phyloP scores from a whole-genome alignment of 2,888 invertebrate genomes.

The Uropetala carovei region DNA sequence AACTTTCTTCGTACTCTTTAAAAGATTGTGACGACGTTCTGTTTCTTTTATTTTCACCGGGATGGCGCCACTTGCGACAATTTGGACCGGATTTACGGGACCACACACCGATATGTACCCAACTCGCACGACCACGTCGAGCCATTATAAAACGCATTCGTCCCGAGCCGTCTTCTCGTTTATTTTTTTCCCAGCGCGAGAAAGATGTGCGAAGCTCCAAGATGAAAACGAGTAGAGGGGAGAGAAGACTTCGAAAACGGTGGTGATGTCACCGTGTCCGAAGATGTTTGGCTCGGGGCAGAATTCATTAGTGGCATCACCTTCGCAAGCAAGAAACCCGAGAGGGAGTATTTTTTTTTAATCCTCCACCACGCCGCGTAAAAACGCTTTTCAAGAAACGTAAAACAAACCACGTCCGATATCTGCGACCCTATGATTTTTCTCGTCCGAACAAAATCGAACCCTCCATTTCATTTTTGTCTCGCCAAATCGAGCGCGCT shows the following conservation, averaged over 20 bases:
- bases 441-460: not conserved
- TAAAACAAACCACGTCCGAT: not conserved
- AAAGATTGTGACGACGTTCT: no score
- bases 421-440: not conserved
- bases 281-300: slow-evolving; percentile 5
- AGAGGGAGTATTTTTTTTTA: not conserved
- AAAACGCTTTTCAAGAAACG: not conserved
- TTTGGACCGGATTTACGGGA: no score
- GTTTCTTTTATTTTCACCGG: no score
- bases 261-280: not conserved
- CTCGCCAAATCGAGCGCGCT: not conserved
- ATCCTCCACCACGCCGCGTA: not conserved
- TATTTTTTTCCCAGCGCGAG: no score
- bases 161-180: no score
- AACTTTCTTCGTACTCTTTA: no score
- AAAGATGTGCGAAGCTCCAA: no score
- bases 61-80: no score
- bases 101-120: no score
- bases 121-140: no score
- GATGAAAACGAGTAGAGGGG: not conserved
- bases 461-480: not conserved
- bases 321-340: not conserved
- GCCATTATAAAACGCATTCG: no score
- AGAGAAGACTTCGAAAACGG: not conserved
- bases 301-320: slow-evolving; percentile 22